Percentiles rank a stretch among this genome's conserved stretches.
Evolutionary conservation across 2,797 vertebrate species (phyloP).

Genomic region (Tenualosa ilisha): DNA sequence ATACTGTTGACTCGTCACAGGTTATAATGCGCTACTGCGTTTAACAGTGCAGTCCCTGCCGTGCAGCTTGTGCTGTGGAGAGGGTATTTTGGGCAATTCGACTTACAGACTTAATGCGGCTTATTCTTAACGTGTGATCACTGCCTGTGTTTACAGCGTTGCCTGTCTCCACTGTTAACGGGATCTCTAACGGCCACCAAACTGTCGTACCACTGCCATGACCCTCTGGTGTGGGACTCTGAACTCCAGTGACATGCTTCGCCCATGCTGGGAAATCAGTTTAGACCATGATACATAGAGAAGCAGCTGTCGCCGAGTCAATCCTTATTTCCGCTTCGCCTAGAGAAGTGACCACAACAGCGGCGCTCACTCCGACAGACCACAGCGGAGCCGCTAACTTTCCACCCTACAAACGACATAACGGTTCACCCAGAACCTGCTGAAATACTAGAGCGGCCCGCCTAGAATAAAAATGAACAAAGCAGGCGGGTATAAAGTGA

Average conservation of each 20-base stretch:
- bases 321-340: constrained; percentile 5
- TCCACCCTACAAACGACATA: not conserved
- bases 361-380: not conserved
- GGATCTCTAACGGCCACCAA: not conserved
- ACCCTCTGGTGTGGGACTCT: not conserved
- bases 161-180: not conserved
- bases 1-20: not conserved
- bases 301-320: constrained; percentile 11
- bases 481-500: not conserved
- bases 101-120: constrained; percentile 13
- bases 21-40: not conserved
- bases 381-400: not conserved
- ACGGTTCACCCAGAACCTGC: not conserved
- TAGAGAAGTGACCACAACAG: not conserved
- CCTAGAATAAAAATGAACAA: not conserved
- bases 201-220: not conserved
- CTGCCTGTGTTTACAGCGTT: not conserved
- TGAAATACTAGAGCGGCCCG: not conserved
- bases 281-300: not conserved
- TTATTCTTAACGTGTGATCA: constrained; percentile 8
- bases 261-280: not conserved
- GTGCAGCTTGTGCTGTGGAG: not conserved
- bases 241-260: not conserved
- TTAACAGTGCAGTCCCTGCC: not conserved
- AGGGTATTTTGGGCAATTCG: constrained; percentile 13